Percentiles rank a stretch among this genome's conserved stretches.
phyloP scores from a whole-genome alignment of 2,113 vertebrate genomes.

The Lasiurus cinereus region DNA sequence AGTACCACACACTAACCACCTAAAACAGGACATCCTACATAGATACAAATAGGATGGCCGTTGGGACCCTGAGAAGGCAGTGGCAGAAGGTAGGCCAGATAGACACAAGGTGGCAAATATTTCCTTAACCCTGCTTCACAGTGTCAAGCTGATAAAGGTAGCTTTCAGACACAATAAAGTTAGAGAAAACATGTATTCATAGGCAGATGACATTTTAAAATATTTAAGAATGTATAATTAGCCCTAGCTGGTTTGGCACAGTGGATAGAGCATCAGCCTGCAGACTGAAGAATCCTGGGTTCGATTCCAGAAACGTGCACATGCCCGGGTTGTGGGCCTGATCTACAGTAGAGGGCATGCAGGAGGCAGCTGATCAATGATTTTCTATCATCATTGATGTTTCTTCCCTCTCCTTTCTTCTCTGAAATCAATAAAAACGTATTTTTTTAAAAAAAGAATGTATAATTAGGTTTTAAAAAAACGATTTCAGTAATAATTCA shows the following conservation, averaged over 20 bases:
- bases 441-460: background rate
- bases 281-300: too few species aligned
- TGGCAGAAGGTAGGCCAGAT: rapidly evolving
- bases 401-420: too few species aligned
- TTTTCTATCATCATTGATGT: too few species aligned
- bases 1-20: background rate
- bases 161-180: background rate
- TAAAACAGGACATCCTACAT: rapidly evolving
- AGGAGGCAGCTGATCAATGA: too few species aligned
- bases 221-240: background rate
- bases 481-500: background rate
- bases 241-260: too few species aligned
- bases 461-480: background rate
- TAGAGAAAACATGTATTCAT: background rate
- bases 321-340: too few species aligned
- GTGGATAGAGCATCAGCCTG: too few species aligned
- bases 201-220: background rate
- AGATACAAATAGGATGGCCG: rapidly evolving
- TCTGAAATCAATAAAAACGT: too few species aligned
- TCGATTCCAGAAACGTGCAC: too few species aligned
- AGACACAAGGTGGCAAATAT: rapidly evolving
- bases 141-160: too few species aligned
- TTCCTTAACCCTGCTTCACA: too few species aligned
- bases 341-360: too few species aligned
- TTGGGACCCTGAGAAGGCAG: rapidly evolving